phyloP scores from a whole-genome alignment of 92 coral and sea anemone species.

The Epizoanthus rinbou region DNA sequence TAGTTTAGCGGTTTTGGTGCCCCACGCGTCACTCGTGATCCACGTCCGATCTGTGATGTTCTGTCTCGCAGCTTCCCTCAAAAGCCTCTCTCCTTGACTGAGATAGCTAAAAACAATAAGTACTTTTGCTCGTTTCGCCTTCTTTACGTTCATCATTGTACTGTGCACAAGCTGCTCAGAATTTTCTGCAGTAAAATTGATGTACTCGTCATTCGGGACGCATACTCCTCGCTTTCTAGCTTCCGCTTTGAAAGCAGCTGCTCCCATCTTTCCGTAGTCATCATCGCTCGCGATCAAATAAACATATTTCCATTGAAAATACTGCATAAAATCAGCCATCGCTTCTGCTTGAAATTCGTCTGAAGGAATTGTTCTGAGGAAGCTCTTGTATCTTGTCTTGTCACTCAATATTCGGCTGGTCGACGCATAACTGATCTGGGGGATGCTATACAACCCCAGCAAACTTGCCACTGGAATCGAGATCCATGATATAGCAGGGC shows the following conservation, averaged over 20 bases:
- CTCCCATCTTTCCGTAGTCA: conserved; percentile 95
- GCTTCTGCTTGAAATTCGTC: conserved; percentile 95
- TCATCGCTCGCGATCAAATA: conserved; percentile 90
- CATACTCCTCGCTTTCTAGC: conserved; percentile 77
- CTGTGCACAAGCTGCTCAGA: conserved; percentile 54
- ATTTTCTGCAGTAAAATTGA: conserved; percentile 71
- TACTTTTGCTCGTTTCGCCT: conserved; percentile 66
- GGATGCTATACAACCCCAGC: conserved; percentile 84
- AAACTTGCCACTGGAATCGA: conserved; percentile 88
- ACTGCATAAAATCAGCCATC: conserved; percentile 79
- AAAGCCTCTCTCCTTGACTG: conserved; percentile 67
- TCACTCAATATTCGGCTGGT: conserved; percentile 92
- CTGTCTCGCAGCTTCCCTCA: conserved; percentile 65
- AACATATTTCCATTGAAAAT: conserved; percentile 90
- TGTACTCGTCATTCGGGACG: conserved; percentile 83
- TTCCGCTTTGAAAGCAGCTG: conserved; percentile 82
- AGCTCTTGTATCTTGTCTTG: conserved; percentile 84
- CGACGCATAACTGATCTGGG: conserved; percentile 90
- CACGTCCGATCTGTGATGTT: conserved; percentile 82
- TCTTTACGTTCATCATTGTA: conserved; percentile 57
- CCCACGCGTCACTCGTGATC: conserved; percentile 98
- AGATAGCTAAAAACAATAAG: conserved; percentile 82
- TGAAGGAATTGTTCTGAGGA: conserved; percentile 92
- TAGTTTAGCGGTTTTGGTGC: conserved; percentile 46
- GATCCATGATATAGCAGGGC: conserved; percentile 90